Conservation (phyloP, 2,113 vertebrate genomes). For the Monarcha castaneiventris region DNA sequence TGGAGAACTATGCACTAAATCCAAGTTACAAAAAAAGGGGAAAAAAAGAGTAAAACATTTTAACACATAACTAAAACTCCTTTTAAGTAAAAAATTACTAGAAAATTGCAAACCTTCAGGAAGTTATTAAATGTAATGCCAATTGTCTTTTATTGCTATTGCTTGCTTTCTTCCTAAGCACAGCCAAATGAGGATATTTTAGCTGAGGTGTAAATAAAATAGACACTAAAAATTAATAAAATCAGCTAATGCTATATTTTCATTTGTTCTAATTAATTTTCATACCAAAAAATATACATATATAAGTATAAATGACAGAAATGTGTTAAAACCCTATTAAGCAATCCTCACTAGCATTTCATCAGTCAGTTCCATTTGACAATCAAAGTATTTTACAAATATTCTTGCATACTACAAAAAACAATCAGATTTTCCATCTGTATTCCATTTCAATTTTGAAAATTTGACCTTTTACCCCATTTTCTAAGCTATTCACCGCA, state of each 20-base stretch:
- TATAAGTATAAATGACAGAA: not conserved
- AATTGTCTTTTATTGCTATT: not conserved
- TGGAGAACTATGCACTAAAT: not conserved
- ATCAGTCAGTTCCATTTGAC: not conserved
- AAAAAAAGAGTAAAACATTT: not conserved
- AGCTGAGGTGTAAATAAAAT: not conserved
- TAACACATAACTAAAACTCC: not conserved
- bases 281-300: not conserved
- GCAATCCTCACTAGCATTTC: not conserved
- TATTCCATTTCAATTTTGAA: not conserved
- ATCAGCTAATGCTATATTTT: not conserved
- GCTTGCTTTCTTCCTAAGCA: not conserved
- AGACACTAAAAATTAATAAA: not conserved
- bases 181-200: not conserved
- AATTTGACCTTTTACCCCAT: not conserved
- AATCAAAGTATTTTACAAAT: not conserved
- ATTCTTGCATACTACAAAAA: not conserved
- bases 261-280: not conserved
- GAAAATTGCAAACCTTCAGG: not conserved
- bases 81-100: not conserved
- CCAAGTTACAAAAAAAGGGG: not conserved
- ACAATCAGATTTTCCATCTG: not conserved
- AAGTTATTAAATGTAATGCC: not conserved
- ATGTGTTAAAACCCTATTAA: not conserved
- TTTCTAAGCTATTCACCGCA: not conserved